Conservation (phyloP, 2,888 invertebrate species). For the Lepidocyrtoides sp. region DNA sequence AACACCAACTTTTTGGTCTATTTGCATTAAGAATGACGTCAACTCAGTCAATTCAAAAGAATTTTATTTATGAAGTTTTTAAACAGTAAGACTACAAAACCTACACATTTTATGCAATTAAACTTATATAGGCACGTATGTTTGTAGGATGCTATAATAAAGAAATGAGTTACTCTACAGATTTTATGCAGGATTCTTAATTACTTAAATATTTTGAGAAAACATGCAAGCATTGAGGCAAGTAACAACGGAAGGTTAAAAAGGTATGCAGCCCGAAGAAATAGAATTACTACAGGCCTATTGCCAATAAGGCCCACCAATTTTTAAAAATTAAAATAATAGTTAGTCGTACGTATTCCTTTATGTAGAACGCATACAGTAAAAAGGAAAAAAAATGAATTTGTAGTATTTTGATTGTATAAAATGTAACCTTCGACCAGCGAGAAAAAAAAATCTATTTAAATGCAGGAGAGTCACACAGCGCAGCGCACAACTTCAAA, state of each 20-base stretch:
- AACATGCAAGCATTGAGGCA: too few relatives aligned
- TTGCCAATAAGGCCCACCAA: too few relatives aligned
- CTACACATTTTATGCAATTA: too few relatives aligned
- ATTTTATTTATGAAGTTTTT: slow-evolving; percentile 48
- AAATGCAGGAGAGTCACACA: slow-evolving; percentile 39
- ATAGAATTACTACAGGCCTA: too few relatives aligned
- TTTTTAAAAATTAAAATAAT: too few relatives aligned
- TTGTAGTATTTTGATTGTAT: neutral
- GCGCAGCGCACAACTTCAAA: slow-evolving; percentile 80
- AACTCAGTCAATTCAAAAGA: slow-evolving; percentile 63
- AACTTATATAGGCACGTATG: too few relatives aligned
- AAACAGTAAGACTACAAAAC: too few relatives aligned
- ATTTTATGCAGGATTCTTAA: too few relatives aligned
- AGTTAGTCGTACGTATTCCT: neutral
- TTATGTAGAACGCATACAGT: neutral
- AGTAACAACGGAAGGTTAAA: too few relatives aligned
- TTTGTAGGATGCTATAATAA: neutral
- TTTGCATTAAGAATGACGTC: slow-evolving; percentile 69
- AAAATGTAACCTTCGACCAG: neutral
- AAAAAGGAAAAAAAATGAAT: neutral
- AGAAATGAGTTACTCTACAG: too few relatives aligned
- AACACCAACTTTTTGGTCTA: slow-evolving; percentile 51
- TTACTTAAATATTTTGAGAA: too few relatives aligned
- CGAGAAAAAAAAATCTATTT: neutral
- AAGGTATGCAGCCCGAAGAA: too few relatives aligned